Percentiles rank a stretch among this genome's conserved stretches.
phyloP scores from a whole-genome alignment of 2,797 vertebrate species.

The Acipenser ruthenus region DNA sequence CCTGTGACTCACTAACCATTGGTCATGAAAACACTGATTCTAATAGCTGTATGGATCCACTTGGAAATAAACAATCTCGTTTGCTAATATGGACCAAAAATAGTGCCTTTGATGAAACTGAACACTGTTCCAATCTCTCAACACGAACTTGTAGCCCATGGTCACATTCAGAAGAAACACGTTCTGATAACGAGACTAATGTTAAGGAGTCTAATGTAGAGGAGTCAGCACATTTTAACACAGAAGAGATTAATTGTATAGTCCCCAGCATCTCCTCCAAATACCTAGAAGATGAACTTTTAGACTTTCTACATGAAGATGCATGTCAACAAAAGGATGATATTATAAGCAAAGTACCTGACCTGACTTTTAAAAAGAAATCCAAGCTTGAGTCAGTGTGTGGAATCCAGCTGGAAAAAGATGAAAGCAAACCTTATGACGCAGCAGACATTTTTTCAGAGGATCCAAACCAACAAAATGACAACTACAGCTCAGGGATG shows the following conservation, averaged over 20 bases:
- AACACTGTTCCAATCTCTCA: slow-evolving; percentile 99
- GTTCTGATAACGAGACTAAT: slow-evolving; percentile 89
- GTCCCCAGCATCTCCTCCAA: slow-evolving; percentile 82
- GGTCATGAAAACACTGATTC: slow-evolving; percentile 81
- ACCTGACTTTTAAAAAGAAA: slow-evolving; percentile 79
- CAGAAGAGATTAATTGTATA: slow-evolving; percentile 77
- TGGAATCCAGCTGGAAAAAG: slow-evolving; percentile 89
- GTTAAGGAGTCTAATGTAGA: slow-evolving; percentile 77
- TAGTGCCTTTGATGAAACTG: slow-evolving; percentile 99
- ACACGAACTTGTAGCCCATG: slow-evolving; percentile 98
- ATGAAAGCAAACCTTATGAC: slow-evolving; percentile 74
- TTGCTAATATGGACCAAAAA: slow-evolving; percentile 99
- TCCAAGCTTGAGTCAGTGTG: slow-evolving; percentile 98
- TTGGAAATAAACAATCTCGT: slow-evolving; percentile 96
- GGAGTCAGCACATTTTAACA: slow-evolving; percentile 73
- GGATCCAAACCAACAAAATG: slow-evolving; percentile 69
- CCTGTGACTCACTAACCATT: slow-evolving; percentile 78
- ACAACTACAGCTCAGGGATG: slow-evolving; percentile 93
- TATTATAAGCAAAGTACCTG: slow-evolving; percentile 65
- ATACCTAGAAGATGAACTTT: slow-evolving; percentile 88
- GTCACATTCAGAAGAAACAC: slow-evolving; percentile 97
- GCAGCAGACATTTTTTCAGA: slow-evolving; percentile 69
- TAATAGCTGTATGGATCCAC: slow-evolving; percentile 83
- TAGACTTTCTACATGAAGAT: slow-evolving; percentile 87
- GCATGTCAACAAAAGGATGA: slow-evolving; percentile 69